Evolutionary conservation across 2,888 invertebrate genomes (phyloP), one percentile per base, ranked within the genome.

Genomic region (Ophion costatus): DNA sequence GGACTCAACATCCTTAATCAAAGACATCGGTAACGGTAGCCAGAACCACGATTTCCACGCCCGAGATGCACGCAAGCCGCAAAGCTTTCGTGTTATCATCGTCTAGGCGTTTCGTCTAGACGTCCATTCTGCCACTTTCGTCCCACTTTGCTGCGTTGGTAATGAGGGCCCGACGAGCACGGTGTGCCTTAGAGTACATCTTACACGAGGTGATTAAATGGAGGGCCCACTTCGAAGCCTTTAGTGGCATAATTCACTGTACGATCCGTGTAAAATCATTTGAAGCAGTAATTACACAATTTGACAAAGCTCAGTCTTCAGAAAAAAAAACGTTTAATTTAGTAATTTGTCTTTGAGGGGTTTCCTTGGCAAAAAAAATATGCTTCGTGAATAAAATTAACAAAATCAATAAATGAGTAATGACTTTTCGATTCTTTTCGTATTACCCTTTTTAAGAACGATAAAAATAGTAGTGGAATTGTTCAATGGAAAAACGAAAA

Each of bases 61-160:
- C 17, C 51, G 51, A 17, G 17, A 5, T 51, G 51, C 51, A 51
- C 51, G 14, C 51, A 17, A 51, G 17, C 51, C 88, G 80, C 80
- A 61, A 45, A 20, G 51, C 61, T 61, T 22, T 59, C 17, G 67
- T 69, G 80, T 69, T 80, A 75, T 61, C 80, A 51, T 22, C 1
- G 61, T 45, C 29, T 61, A 29, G 9, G 11, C 45, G 61, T 24
- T 59, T 51, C 24, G 69, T 69, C 69, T 11, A 57, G 77, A 69
- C 77, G 9, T 51, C 51, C 51, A 51, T 14, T 51, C 51, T 51
- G 17, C 51, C 51, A 14, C 51, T 17, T 51, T 17, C 4, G 51
- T 51, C 51, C 51, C 51, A 66, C 33, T 66, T 33, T 33, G 66
- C 33, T 38, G 17, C 33, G 64, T 64, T n/a, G 64, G 33, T 17